Conservation (phyloP, 2,888 invertebrate species). For the Ophion ventricosus region DNA sequence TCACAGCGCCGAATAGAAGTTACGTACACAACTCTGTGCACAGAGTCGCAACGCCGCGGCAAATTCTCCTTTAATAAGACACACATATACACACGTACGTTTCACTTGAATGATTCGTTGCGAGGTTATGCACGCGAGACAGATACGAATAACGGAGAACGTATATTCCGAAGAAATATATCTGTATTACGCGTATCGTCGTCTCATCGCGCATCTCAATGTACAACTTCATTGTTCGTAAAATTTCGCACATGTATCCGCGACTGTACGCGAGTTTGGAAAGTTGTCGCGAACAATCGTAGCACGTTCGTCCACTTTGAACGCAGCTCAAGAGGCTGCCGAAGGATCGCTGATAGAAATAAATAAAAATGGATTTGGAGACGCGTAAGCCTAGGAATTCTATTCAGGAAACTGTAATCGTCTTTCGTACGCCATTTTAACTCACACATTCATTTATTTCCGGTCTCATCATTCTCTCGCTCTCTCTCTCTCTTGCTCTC, state of each 20-base stretch:
- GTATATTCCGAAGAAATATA: constrained; percentile 12
- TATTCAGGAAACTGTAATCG: constrained; percentile 22
- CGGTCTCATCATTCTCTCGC: constrained; percentile 1
- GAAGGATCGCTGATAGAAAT: neutral
- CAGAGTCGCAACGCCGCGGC: constrained; percentile 4
- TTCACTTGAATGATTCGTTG: constrained; percentile 37
- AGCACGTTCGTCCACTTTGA: constrained; percentile 40
- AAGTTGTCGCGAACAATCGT: constrained; percentile 43
- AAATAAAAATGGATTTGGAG: neutral
- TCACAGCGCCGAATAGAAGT: constrained; percentile 1
- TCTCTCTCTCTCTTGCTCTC: constrained; percentile 21
- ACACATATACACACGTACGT: constrained; percentile 34
- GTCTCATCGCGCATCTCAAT: constrained; percentile 42
- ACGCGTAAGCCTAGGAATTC: constrained; percentile 11
- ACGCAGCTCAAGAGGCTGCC: neutral
- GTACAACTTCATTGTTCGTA: constrained; percentile 27
- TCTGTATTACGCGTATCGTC: constrained; percentile 34
- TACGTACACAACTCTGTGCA: constrained; percentile 7
- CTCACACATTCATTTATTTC: constrained; percentile 16
- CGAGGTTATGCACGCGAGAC: constrained; percentile 21
- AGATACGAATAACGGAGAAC: constrained; percentile 11
- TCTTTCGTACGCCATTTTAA: neutral
- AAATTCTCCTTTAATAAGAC: constrained; percentile 28
- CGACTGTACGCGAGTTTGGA: constrained; percentile 40
- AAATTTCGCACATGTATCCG: constrained; percentile 18